Evolutionary conservation across 1,140 invertebrate species (phyloP).

Genomic region (Oryzaephilus surinamensis): DNA sequence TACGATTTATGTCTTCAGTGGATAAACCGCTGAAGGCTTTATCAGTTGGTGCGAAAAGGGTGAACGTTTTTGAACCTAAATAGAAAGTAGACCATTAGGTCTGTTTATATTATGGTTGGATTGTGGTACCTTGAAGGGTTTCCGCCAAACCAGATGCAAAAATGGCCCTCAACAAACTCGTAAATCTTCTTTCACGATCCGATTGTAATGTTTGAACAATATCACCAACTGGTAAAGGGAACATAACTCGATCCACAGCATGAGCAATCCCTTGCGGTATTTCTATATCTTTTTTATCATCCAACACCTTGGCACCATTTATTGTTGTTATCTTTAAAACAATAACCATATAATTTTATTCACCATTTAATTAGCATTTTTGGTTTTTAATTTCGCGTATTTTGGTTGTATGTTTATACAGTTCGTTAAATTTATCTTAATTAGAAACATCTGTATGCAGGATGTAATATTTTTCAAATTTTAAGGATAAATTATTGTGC

Average conservation of each 20-base stretch:
- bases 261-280: conserved; percentile 78
- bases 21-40: conserved; percentile 61
- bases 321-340: conserved; percentile 60
- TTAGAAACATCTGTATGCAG: conserved; percentile 6
- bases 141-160: conserved; percentile 62
- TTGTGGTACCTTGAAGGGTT: conserved; percentile 51
- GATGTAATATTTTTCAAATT: too few relatives aligned
- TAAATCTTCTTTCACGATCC: conserved; percentile 67
- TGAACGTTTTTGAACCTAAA: conserved; percentile 67
- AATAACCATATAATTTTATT: background rate
- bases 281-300: conserved; percentile 70
- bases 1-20: conserved; percentile 47
- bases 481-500: conserved; percentile 3
- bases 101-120: background rate
- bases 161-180: conserved; percentile 64
- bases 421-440: conserved; percentile 1
- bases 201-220: conserved; percentile 70
- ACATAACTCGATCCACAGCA: conserved; percentile 77
- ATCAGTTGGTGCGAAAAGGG: conserved; percentile 75
- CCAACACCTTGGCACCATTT: conserved; percentile 66
- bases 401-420: too few relatives aligned
- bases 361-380: background rate
- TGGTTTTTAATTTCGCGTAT: background rate
- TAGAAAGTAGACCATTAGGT: background rate
- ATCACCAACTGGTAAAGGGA: conserved; percentile 74